phyloP scores from a whole-genome alignment of 2,113 vertebrate species.

The Talpa occidentalis region DNA sequence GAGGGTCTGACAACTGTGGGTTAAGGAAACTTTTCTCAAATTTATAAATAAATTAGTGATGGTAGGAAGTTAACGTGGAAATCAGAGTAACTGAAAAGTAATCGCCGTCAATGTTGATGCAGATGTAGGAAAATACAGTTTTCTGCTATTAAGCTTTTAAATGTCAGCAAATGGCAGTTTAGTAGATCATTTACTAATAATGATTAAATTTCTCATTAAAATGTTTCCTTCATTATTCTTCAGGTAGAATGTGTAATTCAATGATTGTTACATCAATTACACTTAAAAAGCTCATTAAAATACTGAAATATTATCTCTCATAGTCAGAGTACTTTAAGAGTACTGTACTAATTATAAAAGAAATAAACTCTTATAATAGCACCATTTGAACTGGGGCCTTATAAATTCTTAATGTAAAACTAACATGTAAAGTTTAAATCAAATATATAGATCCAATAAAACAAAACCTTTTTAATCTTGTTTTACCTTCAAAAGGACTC shows the following conservation, averaged over 20 bases:
- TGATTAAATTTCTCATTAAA: constrained; percentile 92
- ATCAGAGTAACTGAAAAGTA: constrained; percentile 67
- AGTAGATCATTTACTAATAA: constrained; percentile 92
- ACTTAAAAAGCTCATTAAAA: constrained; percentile 92
- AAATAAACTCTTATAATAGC: constrained; percentile 93
- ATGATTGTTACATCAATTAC: constrained; percentile 92
- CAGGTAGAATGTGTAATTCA: constrained; percentile 91
- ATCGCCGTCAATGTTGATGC: constrained; percentile 77
- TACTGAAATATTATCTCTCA: constrained; percentile 92
- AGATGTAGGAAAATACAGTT: constrained; percentile 82
- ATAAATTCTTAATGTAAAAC: constrained; percentile 95
- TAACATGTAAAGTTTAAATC: constrained; percentile 93
- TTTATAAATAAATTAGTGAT: constrained; percentile 81
- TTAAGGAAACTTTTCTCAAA: constrained; percentile 84
- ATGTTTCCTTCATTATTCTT: constrained; percentile 92
- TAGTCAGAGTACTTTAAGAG: constrained; percentile 89
- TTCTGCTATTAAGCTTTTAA: constrained; percentile 88
- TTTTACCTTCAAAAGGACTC: constrained; percentile 89
- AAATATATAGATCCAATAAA: constrained; percentile 93
- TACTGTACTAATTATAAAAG: constrained; percentile 91
- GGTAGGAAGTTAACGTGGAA: constrained; percentile 77
- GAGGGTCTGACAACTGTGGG: constrained; percentile 82
- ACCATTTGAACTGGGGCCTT: constrained; percentile 89
- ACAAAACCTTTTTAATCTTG: constrained; percentile 92
- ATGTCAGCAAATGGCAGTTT: constrained; percentile 90